phyloP scores from a whole-genome alignment of 2,113 vertebrate species.

The Polypterus bichir region DNA sequence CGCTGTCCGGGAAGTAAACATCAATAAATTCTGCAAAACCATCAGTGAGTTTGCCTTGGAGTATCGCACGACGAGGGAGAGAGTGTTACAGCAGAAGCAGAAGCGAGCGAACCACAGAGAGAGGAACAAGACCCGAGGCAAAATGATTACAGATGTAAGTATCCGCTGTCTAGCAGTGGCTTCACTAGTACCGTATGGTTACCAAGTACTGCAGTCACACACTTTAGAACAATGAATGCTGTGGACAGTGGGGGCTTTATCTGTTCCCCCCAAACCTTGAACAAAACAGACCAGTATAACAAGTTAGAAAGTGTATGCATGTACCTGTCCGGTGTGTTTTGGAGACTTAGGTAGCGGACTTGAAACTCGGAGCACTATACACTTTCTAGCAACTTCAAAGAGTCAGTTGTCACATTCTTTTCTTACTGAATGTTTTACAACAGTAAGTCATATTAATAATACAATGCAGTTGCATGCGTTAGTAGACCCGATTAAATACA shows the following conservation, averaged over 20 bases:
- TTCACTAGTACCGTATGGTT: not conserved
- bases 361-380: too few relatives aligned
- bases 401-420: too few relatives aligned
- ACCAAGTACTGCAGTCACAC: not conserved
- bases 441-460: too few relatives aligned
- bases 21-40: constrained; percentile 89
- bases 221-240: not conserved
- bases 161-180: not conserved
- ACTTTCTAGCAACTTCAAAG: too few relatives aligned
- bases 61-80: constrained; percentile 87
- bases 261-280: not conserved
- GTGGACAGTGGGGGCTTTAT: not conserved
- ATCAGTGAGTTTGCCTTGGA: constrained; percentile 93
- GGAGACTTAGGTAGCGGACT: too few relatives aligned
- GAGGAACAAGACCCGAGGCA: constrained; percentile 93
- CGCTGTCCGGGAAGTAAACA: constrained; percentile 78
- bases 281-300: too few relatives aligned
- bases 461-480: too few relatives aligned
- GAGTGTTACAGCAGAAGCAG: constrained; percentile 89
- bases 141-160: constrained; percentile 98
- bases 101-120: constrained; percentile 94
- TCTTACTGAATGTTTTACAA: too few relatives aligned
- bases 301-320: too few relatives aligned
- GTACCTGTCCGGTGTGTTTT: too few relatives aligned
- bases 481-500: too few relatives aligned